Evolutionary conservation across 2,113 vertebrate species (phyloP).

Genomic region (Charina bottae): DNA sequence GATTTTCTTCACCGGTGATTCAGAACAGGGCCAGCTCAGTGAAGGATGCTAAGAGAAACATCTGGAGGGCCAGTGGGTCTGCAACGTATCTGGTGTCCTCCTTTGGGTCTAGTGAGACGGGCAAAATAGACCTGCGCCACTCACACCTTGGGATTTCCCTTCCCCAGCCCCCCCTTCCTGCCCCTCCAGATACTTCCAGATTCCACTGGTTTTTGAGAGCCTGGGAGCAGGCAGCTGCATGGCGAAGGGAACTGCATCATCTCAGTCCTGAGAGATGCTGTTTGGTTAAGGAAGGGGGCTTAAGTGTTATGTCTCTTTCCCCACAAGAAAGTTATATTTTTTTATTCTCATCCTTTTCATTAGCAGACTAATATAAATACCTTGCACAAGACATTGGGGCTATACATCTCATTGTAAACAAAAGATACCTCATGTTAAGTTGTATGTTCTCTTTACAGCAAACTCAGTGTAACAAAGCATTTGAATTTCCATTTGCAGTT

Average conservation of each 20-base stretch:
- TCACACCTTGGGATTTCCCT: neutral
- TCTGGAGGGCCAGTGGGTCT: neutral
- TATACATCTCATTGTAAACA: neutral
- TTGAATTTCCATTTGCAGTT: neutral
- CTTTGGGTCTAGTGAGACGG: neutral
- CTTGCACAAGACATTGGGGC: neutral
- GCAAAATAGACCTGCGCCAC: neutral
- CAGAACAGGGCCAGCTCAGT: neutral
- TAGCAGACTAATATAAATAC: neutral
- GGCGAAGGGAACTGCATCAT: neutral
- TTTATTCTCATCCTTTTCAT: neutral
- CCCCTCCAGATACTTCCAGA: neutral
- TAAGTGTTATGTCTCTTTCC: neutral
- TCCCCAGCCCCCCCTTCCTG: no score
- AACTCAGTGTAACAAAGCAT: constrained; percentile 17
- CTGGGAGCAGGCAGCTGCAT: neutral
- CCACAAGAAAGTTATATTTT: neutral
- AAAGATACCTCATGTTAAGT: neutral
- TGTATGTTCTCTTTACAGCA: accelerated
- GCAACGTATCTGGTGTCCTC: neutral
- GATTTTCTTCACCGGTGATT: neutral
- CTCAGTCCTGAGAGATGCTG: neutral
- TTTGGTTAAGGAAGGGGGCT: neutral
- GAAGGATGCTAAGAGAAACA: neutral
- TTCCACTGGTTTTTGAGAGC: neutral